Evolutionary conservation across 2,888 invertebrate genomes (phyloP), one percentile per base, ranked within the genome.

Genomic region (Scelioninae gen. 1): DNA sequence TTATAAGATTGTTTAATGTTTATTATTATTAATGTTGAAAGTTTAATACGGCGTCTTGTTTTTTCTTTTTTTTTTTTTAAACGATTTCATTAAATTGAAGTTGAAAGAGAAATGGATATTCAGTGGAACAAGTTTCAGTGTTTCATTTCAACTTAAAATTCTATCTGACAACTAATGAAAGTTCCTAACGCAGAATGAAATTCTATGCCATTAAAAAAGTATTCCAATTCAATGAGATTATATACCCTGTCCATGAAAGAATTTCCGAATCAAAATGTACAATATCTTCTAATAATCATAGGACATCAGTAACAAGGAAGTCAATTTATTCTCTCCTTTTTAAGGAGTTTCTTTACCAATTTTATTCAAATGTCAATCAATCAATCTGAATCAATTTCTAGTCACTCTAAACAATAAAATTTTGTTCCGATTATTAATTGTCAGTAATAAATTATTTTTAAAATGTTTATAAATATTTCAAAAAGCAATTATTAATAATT

Each of bases 131-230:
- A 55, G 13, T 34, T 55, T 32, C 13, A 60, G 29, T 43, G 29
- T 43, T 23, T 23, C 23, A 23, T 23, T 23, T 23, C 23, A 23
- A 43, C 31, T 43, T 43, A 60, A 60, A 40, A 45, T 38, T 58
- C 40, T 16, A 16, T 38, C 40, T 58, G 58, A 58, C 58, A 58
- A 11, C 29, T 45, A 60, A 45, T 60, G 45, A 60, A 60, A 60
- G 60, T 60, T 40, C 31, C 47, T 10, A 16, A 47, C 45, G n/a
- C 43, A 60, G 43, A 60, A 60, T 60, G 60, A 60, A 60, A 60
- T 45, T 60, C 60, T 60, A 45, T 13, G 29, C 60, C 45, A 31
- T 38, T 60, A 38, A 29, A 45, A 60, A 60, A 15, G 5, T 16
- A 16, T 58, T 58, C 58, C 58, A 23, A 32, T 29, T 60, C 29